Base-by-base conservation (phyloP, 2,797 vertebrate species). In the Petrocephalus sullivani region DNA sequence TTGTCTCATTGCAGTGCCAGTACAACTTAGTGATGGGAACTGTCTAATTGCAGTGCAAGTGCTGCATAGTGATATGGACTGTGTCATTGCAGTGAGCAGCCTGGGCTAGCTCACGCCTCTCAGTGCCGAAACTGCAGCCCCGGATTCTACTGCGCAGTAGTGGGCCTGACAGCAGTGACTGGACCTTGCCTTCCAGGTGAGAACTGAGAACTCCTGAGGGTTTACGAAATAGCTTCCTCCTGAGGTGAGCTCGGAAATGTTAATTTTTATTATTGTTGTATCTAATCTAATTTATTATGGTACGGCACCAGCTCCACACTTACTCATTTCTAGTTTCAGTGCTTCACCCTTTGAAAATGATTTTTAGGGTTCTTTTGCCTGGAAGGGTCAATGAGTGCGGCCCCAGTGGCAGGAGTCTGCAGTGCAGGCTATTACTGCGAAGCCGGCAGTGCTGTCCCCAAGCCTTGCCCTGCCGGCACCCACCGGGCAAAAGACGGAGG, bases 341-440 rank as follows among this genome's bases (percentile, higher is more conserved):
- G 16, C 2, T 78, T 8, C 8, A 53, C 83, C 81, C 9, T 90
- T 81, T 90, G 21, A 41, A 49, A 12, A 83, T 83, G n/a, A 67
- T 71, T 23, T 85, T 0, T 86, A 96, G 96, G 96, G 89, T 96
- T 94, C 90, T 96, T 94, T 91, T 97, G 96, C 90, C 90, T 92
- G 10, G 95, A 95, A 54, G 94, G 95, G 56, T 96, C 96, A 19
- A 91, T 91, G 14, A 94, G 91, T 86, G 91, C 95, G 64, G 89
- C 93, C 75, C 96, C 96, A 84, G 88, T 89, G 67, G 92, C 92
- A 88, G 92, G 87, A 14, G 16, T 95, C 88, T 98, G 97, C 91
- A 96, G 96, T 19, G 89, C 93, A 5, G 97, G 97, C 2, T 95
- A 96, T 89, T 97, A 94, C 92, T 98, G 97, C 92, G 91, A 92